Evolutionary conservation across 2,888 invertebrate genomes (phyloP).

Genomic region (Leptinotarsa tumamoca): DNA sequence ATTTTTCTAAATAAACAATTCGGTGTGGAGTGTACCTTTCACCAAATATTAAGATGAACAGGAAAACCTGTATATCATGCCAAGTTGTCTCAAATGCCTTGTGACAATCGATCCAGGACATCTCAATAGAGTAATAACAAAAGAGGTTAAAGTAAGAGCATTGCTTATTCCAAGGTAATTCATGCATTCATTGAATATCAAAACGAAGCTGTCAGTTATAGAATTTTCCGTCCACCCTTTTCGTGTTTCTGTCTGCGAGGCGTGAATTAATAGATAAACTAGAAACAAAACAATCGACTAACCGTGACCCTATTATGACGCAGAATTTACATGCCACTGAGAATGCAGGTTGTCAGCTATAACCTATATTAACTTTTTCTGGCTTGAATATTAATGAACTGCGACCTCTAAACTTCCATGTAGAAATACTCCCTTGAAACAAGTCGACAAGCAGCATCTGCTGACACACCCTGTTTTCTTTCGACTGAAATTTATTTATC

Average conservation of each 20-base stretch:
- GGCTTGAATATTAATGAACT: slow-evolving; percentile 9
- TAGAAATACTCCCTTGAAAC: not conserved
- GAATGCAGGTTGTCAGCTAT: slow-evolving; percentile 31
- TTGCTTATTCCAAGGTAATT: not conserved
- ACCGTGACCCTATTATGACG: slow-evolving; percentile 33
- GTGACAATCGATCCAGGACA: too few species aligned
- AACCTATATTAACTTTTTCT: slow-evolving; percentile 25
- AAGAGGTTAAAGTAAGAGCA: not conserved
- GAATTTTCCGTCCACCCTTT: slow-evolving; percentile 4
- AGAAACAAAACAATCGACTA: slow-evolving; percentile 24
- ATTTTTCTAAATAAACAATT: too few species aligned
- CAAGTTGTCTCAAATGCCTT: too few species aligned
- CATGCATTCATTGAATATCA: not conserved
- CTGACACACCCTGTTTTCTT: too few species aligned
- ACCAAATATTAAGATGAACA: too few species aligned
- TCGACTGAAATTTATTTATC: too few species aligned
- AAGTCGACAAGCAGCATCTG: too few species aligned
- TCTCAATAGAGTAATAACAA: too few species aligned
- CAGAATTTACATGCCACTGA: slow-evolving; percentile 35
- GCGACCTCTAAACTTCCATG: slow-evolving; percentile 1
- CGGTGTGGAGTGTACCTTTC: too few species aligned
- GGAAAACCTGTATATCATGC: too few species aligned
- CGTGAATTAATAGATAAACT: slow-evolving; percentile 10
- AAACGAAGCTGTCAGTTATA: not conserved
- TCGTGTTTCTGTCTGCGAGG: slow-evolving; percentile 1